phyloP scores from a whole-genome alignment of 2,113 vertebrate genomes.

The Gavialis gangeticus region DNA sequence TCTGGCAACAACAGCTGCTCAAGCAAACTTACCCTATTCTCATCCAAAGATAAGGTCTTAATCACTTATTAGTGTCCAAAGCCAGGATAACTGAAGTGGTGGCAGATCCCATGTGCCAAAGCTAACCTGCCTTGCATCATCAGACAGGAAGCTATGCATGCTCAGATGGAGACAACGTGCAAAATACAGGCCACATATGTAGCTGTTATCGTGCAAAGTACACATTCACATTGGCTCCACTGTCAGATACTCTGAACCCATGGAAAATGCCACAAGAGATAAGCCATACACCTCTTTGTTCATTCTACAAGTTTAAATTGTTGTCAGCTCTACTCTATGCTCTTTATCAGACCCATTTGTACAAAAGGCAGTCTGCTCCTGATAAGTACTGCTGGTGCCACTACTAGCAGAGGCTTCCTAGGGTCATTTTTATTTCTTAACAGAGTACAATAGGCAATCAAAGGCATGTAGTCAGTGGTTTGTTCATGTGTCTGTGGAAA shows the following conservation, averaged over 20 bases:
- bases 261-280: slow-evolving; percentile 64
- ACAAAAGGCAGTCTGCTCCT: slow-evolving; percentile 36
- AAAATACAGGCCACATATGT: background rate
- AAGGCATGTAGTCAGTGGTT: background rate
- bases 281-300: slow-evolving; percentile 54
- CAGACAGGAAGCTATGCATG: background rate
- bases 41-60: background rate
- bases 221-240: slow-evolving; percentile 43
- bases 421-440: slow-evolving; percentile 19
- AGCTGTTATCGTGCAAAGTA: slow-evolving; percentile 52
- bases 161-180: background rate
- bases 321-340: background rate
- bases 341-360: slow-evolving; percentile 40
- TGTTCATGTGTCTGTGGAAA: slow-evolving; percentile 32
- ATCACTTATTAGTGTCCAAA: slow-evolving; percentile 13
- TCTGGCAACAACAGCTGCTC: background rate
- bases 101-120: slow-evolving; percentile 21
- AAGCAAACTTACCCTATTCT: background rate
- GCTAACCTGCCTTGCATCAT: background rate
- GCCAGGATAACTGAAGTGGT: slow-evolving; percentile 6
- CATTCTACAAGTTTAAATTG: background rate
- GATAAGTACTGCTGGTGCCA: slow-evolving; percentile 47
- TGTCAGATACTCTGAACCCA: slow-evolving; percentile 52
- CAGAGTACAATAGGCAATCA: slow-evolving; percentile 31
- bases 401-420: background rate